Percentiles rank a stretch among this genome's conserved stretches.
These are phyloP conservation scores for Drosophila watanabei DNA, from an alignment of 1,140 invertebrate genomes.

Conservation along the genomic window DNA sequence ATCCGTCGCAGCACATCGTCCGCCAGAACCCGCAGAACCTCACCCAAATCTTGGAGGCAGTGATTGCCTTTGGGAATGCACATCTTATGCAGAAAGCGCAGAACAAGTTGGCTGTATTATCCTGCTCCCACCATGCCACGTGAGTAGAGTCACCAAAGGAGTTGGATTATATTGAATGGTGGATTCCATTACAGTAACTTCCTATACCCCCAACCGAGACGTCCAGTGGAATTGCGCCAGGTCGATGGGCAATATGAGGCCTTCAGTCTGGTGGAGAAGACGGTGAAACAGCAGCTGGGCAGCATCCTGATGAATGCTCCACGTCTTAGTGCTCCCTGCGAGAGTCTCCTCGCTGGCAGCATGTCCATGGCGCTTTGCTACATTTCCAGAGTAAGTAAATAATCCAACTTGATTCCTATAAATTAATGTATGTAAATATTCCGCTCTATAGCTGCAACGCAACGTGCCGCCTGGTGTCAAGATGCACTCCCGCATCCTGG, in stretches of 20 bases:
- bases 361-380: slow-evolving; percentile 95
- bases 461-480: slow-evolving; percentile 88
- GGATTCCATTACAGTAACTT: slow-evolving; percentile 88
- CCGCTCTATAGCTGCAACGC: slow-evolving; percentile 86
- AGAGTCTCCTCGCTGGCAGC: slow-evolving; percentile 94
- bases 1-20: slow-evolving; percentile 92
- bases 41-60: slow-evolving; percentile 93
- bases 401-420: neutral
- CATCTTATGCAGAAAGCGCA: slow-evolving; percentile 95
- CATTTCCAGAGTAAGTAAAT: slow-evolving; percentile 88
- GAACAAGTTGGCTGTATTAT: slow-evolving; percentile 95
- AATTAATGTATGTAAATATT: neutral
- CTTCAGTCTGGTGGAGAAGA: slow-evolving; percentile 93
- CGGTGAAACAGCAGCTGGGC: slow-evolving; percentile 91
- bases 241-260: slow-evolving; percentile 96
- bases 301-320: slow-evolving; percentile 84
- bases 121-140: slow-evolving; percentile 94
- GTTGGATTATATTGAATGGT: neutral
- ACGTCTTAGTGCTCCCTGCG: slow-evolving; percentile 86
- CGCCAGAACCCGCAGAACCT: slow-evolving; percentile 89
- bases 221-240: slow-evolving; percentile 90
- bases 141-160: slow-evolving; percentile 72
- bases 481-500: slow-evolving; percentile 92
- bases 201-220: slow-evolving; percentile 91
- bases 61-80: slow-evolving; percentile 95